These are phyloP conservation scores for Archocentrus centrarchus DNA, from an alignment of 2,113 vertebrate genomes.

Conservation along the genomic window DNA sequence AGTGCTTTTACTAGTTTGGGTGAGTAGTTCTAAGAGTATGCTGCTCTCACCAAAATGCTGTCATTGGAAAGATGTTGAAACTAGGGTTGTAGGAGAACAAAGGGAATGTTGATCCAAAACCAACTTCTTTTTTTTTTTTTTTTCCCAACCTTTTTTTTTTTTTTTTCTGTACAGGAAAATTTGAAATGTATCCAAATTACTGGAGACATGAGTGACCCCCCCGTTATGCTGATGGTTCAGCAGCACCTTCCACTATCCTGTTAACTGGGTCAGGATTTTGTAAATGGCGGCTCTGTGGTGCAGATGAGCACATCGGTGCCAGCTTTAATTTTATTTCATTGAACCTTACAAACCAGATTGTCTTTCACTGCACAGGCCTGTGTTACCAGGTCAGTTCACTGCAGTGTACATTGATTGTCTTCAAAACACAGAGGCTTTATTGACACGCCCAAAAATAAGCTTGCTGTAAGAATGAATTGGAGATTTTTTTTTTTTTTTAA, in stretches of 20 bases:
- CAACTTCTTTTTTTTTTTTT: neutral
- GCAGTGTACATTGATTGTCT: slow-evolving; percentile 48
- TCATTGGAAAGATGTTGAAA: neutral
- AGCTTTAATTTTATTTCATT: slow-evolving; percentile 36
- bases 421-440: slow-evolving; percentile 60
- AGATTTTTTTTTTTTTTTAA: slow-evolving; percentile 10
- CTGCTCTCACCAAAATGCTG: neutral
- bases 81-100: neutral
- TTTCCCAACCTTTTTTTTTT: neutral
- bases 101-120: neutral
- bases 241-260: slow-evolving; percentile 20
- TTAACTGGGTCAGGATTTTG: slow-evolving; percentile 36
- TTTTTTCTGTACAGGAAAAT: neutral
- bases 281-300: slow-evolving; percentile 41
- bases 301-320: slow-evolving; percentile 31
- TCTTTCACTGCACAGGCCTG: slow-evolving; percentile 31
- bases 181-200: neutral
- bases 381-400: slow-evolving; percentile 34
- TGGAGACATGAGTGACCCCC: neutral
- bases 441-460: slow-evolving; percentile 56
- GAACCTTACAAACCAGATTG: slow-evolving; percentile 33
- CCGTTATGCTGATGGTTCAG: slow-evolving; percentile 14
- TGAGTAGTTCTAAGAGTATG: neutral
- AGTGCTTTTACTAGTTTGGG: neutral
- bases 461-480: slow-evolving; percentile 53